phyloP scores from a whole-genome alignment of 2,888 invertebrate species.

The Bellardia pandia region DNA sequence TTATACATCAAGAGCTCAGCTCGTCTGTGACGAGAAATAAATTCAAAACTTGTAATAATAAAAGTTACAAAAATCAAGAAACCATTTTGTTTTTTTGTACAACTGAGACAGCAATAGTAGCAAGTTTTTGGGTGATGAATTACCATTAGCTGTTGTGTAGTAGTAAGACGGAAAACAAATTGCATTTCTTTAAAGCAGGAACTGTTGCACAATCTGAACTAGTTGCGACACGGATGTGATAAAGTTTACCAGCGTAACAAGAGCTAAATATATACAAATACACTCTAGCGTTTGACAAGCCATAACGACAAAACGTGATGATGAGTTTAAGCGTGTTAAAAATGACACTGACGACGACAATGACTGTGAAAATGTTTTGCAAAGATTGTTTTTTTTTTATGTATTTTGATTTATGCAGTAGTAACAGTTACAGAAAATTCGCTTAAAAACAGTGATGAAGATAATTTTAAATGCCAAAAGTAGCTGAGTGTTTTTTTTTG shows the following conservation, averaged over 20 bases:
- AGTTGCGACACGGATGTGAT: constrained; percentile 3
- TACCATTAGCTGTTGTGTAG: background rate
- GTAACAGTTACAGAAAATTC: constrained; percentile 18
- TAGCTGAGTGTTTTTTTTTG: background rate
- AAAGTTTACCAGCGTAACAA: background rate
- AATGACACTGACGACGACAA: background rate
- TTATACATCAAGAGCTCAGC: background rate
- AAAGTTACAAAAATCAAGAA: background rate
- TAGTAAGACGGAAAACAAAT: background rate
- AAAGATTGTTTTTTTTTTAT: background rate
- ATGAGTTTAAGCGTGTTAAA: background rate
- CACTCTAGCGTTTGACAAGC: background rate
- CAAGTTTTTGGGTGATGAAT: background rate
- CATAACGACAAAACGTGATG: constrained; percentile 16
- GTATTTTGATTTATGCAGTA: constrained; percentile 9
- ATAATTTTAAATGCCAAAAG: constrained; percentile 24
- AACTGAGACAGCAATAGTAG: background rate
- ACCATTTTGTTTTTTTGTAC: constrained; percentile 9
- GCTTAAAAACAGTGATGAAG: background rate
- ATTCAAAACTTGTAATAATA: background rate
- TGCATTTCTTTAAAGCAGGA: background rate
- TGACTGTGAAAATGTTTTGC: constrained; percentile 12
- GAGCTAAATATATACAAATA: background rate
- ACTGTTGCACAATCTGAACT: constrained; percentile 13
- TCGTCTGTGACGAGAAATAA: background rate